Evolutionary conservation across 2,113 vertebrate genomes (phyloP).

Genomic region (Cichladusa arquata): DNA sequence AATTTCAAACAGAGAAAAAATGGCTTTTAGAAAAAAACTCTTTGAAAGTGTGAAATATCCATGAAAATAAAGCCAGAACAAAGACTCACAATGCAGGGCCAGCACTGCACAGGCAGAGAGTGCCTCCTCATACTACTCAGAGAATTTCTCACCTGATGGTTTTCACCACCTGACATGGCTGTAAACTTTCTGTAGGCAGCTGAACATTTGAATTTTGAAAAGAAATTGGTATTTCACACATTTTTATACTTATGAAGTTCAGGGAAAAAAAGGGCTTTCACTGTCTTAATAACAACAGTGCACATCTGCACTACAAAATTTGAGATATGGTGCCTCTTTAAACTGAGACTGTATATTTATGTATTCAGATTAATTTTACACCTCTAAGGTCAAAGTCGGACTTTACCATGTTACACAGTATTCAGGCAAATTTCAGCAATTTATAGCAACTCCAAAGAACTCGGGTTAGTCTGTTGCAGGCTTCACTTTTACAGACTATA

Average conservation of each 20-base stretch:
- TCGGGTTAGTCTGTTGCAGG: not conserved
- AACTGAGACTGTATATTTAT: not conserved
- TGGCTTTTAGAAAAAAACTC: not conserved
- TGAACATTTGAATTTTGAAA: not conserved
- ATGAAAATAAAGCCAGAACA: not conserved
- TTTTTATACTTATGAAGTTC: not conserved
- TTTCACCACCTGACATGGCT: rapidly evolving
- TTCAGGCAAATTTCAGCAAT: slow-evolving; percentile 38
- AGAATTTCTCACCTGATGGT: not conserved
- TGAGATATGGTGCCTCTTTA: not conserved
- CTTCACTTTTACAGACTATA: slow-evolving; percentile 39
- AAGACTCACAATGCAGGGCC: not conserved
- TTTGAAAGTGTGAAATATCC: not conserved
- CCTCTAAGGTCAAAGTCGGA: not conserved
- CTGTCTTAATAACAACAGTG: not conserved
- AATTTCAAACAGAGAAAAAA: not conserved
- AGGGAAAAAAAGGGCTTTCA: not conserved
- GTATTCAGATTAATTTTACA: not conserved
- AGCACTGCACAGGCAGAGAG: not conserved
- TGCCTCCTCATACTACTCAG: not conserved
- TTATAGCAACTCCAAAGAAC: slow-evolving; percentile 22
- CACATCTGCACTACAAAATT: not conserved
- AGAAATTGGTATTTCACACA: not conserved
- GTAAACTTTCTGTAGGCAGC: not conserved
- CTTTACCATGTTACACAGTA: not conserved